These are phyloP conservation scores for Phyllopteryx taeniolatus DNA, from an alignment of 2,113 vertebrate genomes.

Conservation along the genomic window DNA sequence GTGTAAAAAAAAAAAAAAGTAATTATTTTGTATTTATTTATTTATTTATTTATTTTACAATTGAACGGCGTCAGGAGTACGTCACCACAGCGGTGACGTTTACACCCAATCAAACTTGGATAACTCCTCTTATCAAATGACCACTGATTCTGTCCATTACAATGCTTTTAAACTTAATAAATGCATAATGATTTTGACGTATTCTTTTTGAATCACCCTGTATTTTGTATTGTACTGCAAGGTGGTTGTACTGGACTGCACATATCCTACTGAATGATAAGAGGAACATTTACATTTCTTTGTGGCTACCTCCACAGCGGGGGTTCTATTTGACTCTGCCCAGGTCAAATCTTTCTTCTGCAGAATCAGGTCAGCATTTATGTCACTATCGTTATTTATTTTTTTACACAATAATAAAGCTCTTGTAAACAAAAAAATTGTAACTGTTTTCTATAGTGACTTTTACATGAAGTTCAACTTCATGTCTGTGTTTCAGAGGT, in stretches of 20 bases:
- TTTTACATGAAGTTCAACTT: neutral
- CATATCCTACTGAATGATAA: neutral
- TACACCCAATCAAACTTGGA: no score
- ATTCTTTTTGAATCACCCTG: no score
- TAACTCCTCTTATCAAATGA: no score
- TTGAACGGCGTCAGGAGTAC: no score
- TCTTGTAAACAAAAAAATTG: neutral
- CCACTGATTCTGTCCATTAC: no score
- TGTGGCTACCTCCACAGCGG: slow-evolving; percentile 50
- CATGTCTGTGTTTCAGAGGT: slow-evolving; percentile 59
- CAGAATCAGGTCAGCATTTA: slow-evolving; percentile 80
- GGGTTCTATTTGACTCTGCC: slow-evolving; percentile 73
- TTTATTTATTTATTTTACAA: no score
- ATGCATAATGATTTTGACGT: no score
- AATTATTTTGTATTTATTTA: no score
- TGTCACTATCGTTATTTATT: neutral
- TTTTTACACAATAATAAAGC: neutral
- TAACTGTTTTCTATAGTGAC: neutral
- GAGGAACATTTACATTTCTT: neutral
- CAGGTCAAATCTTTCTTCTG: slow-evolving; percentile 91
- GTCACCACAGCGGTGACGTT: no score
- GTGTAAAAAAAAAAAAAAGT: no score
- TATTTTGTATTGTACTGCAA: neutral
- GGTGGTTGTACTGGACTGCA: neutral
- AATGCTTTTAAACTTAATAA: no score